These are phyloP conservation scores for Metaphire vulgaris DNA, from an alignment of 1,140 invertebrate species.

Conservation along the genomic window DNA sequence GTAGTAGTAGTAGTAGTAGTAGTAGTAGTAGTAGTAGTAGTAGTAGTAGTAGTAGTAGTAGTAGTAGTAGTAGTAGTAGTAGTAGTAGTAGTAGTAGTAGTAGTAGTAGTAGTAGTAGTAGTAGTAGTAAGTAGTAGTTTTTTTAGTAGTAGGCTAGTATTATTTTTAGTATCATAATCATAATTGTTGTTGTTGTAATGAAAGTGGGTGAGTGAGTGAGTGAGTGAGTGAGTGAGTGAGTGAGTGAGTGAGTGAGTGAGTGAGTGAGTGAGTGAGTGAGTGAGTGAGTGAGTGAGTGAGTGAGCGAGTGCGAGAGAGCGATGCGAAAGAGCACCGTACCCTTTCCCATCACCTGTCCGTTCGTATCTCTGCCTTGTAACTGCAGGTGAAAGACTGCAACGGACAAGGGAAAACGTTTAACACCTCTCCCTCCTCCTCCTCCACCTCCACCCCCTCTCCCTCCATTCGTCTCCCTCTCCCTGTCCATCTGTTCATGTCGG, in stretches of 20 bases:
- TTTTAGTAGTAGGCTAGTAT: slow-evolving; percentile 3
- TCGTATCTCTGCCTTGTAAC: too few species aligned
- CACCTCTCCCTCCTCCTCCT: too few species aligned
- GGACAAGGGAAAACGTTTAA: too few species aligned
- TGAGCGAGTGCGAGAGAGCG: slow-evolving; percentile 17
- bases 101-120: slow-evolving; percentile 15
- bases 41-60: slow-evolving; percentile 16
- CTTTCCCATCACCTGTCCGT: too few species aligned
- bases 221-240: slow-evolving; percentile 23
- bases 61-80: slow-evolving; percentile 15
- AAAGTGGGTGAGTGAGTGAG: slow-evolving; percentile 11
- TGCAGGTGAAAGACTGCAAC: too few species aligned
- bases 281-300: slow-evolving; percentile 27
- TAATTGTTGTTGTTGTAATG: too few species aligned
- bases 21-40: slow-evolving; percentile 21
- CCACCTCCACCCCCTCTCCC: too few species aligned
- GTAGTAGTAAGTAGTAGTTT: neutral
- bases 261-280: slow-evolving; percentile 26
- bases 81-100: slow-evolving; percentile 13
- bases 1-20: slow-evolving; percentile 26
- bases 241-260: slow-evolving; percentile 23
- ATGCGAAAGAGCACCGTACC: neutral
- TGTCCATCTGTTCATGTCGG: too few species aligned
- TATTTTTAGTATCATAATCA: too few species aligned
- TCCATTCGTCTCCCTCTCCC: too few species aligned